Percentiles rank a stretch among this genome's conserved stretches.
Conservation (phyloP, 2,888 invertebrate species). For the Xylota sylvarum region DNA sequence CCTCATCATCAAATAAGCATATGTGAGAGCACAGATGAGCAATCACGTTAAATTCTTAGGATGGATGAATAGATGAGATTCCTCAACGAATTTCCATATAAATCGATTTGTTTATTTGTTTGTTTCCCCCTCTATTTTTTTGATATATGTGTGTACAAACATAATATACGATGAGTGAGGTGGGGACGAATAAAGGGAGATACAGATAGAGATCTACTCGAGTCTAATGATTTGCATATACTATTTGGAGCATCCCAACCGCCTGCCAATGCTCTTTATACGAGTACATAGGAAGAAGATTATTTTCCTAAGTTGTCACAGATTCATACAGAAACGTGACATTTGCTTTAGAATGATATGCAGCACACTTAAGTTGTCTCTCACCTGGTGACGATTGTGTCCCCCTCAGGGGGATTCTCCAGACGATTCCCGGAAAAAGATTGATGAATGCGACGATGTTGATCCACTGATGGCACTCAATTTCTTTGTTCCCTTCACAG, state of each 20-base stretch:
- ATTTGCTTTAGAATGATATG: slow-evolving; percentile 1
- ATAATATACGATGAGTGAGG: too few relatives aligned
- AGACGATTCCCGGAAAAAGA: slow-evolving; percentile 36
- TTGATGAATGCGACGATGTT: slow-evolving; percentile 46
- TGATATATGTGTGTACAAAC: too few relatives aligned
- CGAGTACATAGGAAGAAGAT: not conserved
- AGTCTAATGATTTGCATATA: slow-evolving; percentile 23
- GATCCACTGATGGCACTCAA: slow-evolving; percentile 24
- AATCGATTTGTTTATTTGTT: slow-evolving; percentile 56
- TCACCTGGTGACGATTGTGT: slow-evolving; percentile 21
- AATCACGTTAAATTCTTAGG: slow-evolving; percentile 16
- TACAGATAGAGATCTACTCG: not conserved
- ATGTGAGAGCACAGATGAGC: slow-evolving; percentile 25
- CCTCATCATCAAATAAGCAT: slow-evolving; percentile 43
- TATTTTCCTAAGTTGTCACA: slow-evolving; percentile 1
- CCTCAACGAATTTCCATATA: slow-evolving; percentile 61
- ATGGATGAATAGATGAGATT: not conserved
- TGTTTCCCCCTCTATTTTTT: not conserved
- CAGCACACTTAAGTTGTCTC: slow-evolving; percentile 18
- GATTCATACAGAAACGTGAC: slow-evolving; percentile 10
- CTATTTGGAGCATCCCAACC: slow-evolving; percentile 18
- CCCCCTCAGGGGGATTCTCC: slow-evolving; percentile 13
- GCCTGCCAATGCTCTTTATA: not conserved
- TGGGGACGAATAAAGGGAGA: too few relatives aligned
- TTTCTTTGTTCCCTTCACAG: slow-evolving; percentile 26